Percentiles rank a stretch among this genome's conserved stretches.
Conservation (phyloP, 2,888 invertebrate species). For the Eremobia ochroleuca region DNA sequence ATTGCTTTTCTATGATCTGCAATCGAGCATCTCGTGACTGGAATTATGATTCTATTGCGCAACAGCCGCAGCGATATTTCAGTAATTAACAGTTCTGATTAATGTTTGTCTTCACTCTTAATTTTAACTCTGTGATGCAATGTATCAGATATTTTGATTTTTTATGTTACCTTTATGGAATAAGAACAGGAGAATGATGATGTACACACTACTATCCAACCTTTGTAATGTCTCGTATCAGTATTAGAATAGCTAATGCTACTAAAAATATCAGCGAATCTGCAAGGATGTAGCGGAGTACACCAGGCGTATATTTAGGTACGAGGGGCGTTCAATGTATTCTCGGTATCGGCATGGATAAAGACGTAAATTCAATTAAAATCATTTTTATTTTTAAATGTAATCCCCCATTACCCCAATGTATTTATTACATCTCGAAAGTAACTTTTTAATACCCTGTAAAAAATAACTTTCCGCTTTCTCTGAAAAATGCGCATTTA, state of each 20-base stretch:
- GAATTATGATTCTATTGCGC: neutral
- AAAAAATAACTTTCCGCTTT: too few relatives aligned
- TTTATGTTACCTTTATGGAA: neutral
- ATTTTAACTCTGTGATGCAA: neutral
- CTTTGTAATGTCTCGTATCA: neutral
- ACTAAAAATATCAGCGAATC: neutral
- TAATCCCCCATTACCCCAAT: too few relatives aligned
- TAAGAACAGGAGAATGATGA: neutral
- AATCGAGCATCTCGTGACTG: neutral
- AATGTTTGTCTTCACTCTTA: neutral
- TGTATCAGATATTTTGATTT: neutral
- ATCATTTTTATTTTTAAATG: too few relatives aligned
- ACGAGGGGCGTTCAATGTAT: too few relatives aligned
- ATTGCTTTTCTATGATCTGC: constrained; percentile 20
- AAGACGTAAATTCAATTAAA: too few relatives aligned
- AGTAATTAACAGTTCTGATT: constrained; percentile 1
- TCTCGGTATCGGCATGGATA: too few relatives aligned
- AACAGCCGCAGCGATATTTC: neutral
- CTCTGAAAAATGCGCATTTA: too few relatives aligned
- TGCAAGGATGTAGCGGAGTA: neutral
- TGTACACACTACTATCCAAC: neutral
- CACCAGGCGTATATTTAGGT: neutral
- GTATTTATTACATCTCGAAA: too few relatives aligned
- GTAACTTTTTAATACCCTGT: too few relatives aligned
- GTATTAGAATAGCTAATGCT: neutral